Evolutionary conservation across 2,888 invertebrate genomes (phyloP).

Genomic region (Erebia palarica): DNA sequence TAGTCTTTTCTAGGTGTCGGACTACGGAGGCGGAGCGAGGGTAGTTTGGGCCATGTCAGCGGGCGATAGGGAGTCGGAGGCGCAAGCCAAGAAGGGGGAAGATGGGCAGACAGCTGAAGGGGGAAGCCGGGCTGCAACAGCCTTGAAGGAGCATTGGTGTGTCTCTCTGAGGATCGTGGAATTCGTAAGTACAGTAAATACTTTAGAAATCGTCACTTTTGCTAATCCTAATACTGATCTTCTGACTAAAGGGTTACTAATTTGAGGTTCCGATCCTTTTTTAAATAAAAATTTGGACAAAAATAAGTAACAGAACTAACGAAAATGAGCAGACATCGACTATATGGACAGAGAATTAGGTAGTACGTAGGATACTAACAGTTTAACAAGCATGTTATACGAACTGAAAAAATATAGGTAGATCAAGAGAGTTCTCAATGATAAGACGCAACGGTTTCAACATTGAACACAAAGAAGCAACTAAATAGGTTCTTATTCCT

Average conservation of each 20-base stretch:
- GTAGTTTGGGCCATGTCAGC: slow-evolving; percentile 84
- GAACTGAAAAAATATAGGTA: background rate
- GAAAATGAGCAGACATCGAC: too few relatives aligned
- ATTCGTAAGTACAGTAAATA: slow-evolving; percentile 76
- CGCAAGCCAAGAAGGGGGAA: slow-evolving; percentile 79
- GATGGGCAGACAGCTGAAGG: slow-evolving; percentile 64
- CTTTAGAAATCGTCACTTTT: background rate
- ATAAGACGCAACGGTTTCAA: background rate
- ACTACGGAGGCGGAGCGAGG: slow-evolving; percentile 79
- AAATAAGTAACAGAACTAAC: background rate
- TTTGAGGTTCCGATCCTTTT: background rate
- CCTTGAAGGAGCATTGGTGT: slow-evolving; percentile 80
- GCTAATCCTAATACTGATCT: background rate
- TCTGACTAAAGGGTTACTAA: background rate
- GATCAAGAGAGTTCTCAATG: background rate
- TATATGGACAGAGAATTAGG: background rate
- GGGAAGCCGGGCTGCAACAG: slow-evolving; percentile 66
- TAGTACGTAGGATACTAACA: background rate
- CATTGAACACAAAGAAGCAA: slow-evolving; percentile 5
- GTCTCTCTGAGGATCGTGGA: slow-evolving; percentile 83
- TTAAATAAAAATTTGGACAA: background rate
- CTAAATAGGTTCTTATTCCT: background rate
- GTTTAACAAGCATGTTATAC: background rate
- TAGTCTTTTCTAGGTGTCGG: slow-evolving; percentile 64
- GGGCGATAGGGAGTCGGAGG: slow-evolving; percentile 82